phyloP scores from a whole-genome alignment of 1,140 invertebrate genomes.

The Magallana gigas region DNA sequence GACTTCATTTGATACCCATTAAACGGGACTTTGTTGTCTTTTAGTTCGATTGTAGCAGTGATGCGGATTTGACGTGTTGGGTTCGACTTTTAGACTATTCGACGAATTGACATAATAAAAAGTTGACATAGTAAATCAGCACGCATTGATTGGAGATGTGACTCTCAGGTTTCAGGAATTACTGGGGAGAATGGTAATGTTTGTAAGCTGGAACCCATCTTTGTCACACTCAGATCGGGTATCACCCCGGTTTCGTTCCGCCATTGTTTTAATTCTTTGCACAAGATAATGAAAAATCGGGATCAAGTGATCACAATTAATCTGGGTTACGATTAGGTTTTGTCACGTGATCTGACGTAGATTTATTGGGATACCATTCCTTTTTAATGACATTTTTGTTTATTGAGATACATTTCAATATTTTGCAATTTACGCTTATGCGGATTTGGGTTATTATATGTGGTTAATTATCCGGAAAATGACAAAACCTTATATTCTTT shows the following conservation, averaged over 20 bases:
- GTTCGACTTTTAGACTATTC: slow-evolving; percentile 37
- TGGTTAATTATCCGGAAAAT: too few relatives aligned
- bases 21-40: slow-evolving; percentile 37
- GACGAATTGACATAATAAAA: slow-evolving; percentile 20
- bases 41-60: slow-evolving; percentile 18
- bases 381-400: background rate
- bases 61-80: slow-evolving; percentile 21
- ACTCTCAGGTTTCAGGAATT: slow-evolving; percentile 6
- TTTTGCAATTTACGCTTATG: too few relatives aligned
- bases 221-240: background rate
- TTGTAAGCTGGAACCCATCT: background rate
- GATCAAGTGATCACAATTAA: slow-evolving; percentile 16
- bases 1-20: slow-evolving; percentile 34
- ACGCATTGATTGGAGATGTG: background rate
- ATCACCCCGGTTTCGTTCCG: background rate
- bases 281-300: slow-evolving; percentile 25
- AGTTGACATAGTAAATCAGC: slow-evolving; percentile 30
- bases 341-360: background rate
- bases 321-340: background rate
- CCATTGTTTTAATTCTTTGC: slow-evolving; percentile 23
- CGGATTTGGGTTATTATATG: too few relatives aligned
- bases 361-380: background rate
- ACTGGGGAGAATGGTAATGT: background rate
- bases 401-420: too few relatives aligned
- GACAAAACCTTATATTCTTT: too few relatives aligned